These are phyloP conservation scores for Drosophila demipolita DNA, from an alignment of 2,888 invertebrate genomes.

Conservation along the genomic window DNA sequence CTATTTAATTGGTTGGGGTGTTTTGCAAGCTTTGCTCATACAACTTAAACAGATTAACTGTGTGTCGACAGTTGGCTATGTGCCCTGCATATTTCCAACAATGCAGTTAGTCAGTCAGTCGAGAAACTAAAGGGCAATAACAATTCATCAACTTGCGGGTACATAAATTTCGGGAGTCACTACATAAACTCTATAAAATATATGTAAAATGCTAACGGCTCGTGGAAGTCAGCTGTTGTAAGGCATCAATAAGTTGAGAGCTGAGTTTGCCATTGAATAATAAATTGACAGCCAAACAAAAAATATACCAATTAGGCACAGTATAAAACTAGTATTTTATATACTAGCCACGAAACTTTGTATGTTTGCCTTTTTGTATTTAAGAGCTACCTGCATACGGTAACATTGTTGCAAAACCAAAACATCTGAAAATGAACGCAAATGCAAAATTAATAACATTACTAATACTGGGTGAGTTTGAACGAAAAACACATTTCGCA, in stretches of 20 bases:
- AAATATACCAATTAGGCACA: not conserved
- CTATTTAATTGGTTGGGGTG: not conserved
- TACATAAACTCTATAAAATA: constrained; percentile 4
- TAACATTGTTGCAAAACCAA: constrained; percentile 23
- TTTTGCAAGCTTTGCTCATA: not conserved
- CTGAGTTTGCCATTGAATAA: not conserved
- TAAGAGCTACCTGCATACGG: not conserved
- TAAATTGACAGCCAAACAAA: not conserved
- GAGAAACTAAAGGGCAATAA: constrained; percentile 1
- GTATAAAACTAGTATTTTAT: not conserved
- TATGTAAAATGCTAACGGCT: not conserved
- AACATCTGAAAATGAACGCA: constrained; percentile 38
- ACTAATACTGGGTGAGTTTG: constrained; percentile 40
- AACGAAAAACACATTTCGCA: not conserved
- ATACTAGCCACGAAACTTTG: not conserved
- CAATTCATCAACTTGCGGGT: constrained; percentile 4
- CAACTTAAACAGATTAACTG: constrained; percentile 6
- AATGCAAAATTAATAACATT: constrained; percentile 29
- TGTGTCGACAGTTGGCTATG: not conserved
- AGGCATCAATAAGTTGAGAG: not conserved
- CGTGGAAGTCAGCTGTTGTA: constrained; percentile 11
- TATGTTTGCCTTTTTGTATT: not conserved
- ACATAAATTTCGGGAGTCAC: constrained; percentile 6
- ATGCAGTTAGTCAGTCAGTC: not conserved
- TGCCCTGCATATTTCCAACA: constrained; percentile 27